These are phyloP conservation scores for Lophotis ruficrista DNA, from an alignment of 2,113 vertebrate genomes.

Conservation along the genomic window DNA sequence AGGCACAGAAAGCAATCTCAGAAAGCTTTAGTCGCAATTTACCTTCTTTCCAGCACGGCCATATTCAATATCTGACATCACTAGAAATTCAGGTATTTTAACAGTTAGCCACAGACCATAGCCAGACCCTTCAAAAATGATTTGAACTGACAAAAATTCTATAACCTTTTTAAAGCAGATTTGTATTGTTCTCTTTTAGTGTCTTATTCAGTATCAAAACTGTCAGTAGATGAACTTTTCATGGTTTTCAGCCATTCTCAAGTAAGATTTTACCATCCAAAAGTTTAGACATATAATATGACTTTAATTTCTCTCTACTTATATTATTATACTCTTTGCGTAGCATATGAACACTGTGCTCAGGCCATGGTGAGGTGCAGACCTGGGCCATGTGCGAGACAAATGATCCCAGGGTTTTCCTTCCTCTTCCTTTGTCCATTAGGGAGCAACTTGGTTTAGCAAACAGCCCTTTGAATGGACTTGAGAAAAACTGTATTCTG, in stretches of 20 bases:
- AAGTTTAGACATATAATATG: not conserved
- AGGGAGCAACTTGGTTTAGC: not conserved
- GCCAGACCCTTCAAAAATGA: not conserved
- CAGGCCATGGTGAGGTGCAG: accelerated
- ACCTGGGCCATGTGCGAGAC: not conserved
- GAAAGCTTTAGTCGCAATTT: not conserved
- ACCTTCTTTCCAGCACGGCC: not conserved
- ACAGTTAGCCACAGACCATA: not conserved
- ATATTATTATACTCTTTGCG: not conserved
- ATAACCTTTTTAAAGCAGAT: not conserved
- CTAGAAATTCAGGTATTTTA: not conserved
- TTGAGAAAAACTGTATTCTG: not conserved
- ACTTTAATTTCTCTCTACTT: not conserved
- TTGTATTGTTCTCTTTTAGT: not conserved
- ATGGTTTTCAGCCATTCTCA: not conserved
- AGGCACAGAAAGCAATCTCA: not conserved
- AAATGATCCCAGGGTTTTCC: not conserved
- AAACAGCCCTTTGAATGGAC: not conserved
- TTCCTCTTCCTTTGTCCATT: not conserved
- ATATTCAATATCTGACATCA: not conserved
- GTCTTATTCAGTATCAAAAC: not conserved
- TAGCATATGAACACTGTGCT: not conserved
- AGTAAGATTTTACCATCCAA: not conserved
- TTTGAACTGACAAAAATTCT: not conserved
- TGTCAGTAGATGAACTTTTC: not conserved